Percentiles rank a stretch among this genome's conserved stretches.
Conservation (phyloP, 2,888 invertebrate species). For the Zhuqinia jingwanae region DNA sequence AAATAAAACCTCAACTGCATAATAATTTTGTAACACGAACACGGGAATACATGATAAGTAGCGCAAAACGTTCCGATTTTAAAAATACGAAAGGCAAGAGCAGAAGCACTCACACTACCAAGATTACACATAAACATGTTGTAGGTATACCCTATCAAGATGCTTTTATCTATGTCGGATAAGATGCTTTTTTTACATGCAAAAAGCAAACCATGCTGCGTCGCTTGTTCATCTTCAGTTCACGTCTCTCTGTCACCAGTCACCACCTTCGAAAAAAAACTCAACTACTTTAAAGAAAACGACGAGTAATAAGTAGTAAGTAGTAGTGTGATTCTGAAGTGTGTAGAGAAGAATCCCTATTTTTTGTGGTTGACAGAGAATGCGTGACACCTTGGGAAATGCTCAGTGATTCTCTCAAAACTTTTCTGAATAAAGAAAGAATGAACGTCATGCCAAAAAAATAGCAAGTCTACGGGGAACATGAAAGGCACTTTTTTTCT, state of each 20-base stretch:
- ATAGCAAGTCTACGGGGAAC: conserved; percentile 26
- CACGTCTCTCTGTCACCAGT: conserved; percentile 20
- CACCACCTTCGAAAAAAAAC: conserved; percentile 60
- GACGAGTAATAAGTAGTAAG: too few species aligned
- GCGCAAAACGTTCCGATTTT: conserved; percentile 20
- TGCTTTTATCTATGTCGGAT: too few species aligned
- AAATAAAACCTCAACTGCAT: conserved; percentile 55
- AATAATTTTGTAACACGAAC: conserved; percentile 33
- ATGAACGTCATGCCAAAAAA: conserved; percentile 58
- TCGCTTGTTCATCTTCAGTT: conserved; percentile 31
- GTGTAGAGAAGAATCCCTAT: conserved; percentile 26
- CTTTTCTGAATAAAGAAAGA: conserved; percentile 32
- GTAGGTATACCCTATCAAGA: too few species aligned
- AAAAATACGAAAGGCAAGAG: background rate
- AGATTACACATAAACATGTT: too few species aligned
- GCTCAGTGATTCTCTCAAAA: conserved; percentile 61
- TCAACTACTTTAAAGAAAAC: conserved; percentile 24
- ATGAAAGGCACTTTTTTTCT: conserved; percentile 5
- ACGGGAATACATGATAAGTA: conserved; percentile 42
- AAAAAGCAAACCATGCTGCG: background rate
- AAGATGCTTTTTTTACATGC: too few species aligned
- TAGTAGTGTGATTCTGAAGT: conserved; percentile 58
- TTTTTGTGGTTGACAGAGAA: conserved; percentile 76
- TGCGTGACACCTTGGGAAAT: conserved; percentile 75
- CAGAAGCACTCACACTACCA: too few species aligned